These are phyloP conservation scores for Drosophila pallidifrons DNA, from an alignment of 1,140 invertebrate species.

Conservation along the genomic window DNA sequence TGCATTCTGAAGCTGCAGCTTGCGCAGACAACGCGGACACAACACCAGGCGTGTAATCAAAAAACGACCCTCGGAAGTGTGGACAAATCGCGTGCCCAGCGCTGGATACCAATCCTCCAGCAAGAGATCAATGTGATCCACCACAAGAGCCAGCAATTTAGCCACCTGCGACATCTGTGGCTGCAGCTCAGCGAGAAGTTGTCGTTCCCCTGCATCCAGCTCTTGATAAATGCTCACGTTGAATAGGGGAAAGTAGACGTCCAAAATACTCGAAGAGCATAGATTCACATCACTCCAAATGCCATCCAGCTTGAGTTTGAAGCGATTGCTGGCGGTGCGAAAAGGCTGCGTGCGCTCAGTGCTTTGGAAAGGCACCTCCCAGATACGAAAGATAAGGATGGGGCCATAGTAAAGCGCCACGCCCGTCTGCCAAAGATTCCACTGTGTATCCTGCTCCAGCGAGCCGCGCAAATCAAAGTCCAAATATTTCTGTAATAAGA, in stretches of 20 bases:
- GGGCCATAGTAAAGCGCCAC: constrained; percentile 94
- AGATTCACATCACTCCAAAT: constrained; percentile 94
- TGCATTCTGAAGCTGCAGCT: constrained; percentile 63
- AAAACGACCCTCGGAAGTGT: constrained; percentile 98
- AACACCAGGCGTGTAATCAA: constrained; percentile 97
- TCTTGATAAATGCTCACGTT: constrained; percentile 65
- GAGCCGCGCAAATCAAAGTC: constrained; percentile 77
- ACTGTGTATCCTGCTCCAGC: constrained; percentile 86
- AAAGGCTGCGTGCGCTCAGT: constrained; percentile 86
- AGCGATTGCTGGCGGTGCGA: constrained; percentile 86
- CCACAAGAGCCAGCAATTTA: constrained; percentile 94
- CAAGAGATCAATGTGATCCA: constrained; percentile 98
- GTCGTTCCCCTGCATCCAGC: constrained; percentile 53
- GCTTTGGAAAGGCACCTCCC: constrained; percentile 91
- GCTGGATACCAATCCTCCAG: constrained; percentile 99
- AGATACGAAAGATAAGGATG: constrained; percentile 92
- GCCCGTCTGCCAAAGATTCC: constrained; percentile 98
- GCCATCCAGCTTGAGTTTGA: constrained; percentile 92
- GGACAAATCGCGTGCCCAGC: constrained; percentile 97
- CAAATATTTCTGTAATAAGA: constrained; percentile 59
- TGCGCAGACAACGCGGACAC: constrained; percentile 92
- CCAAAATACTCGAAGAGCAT: constrained; percentile 93
- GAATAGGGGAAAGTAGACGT: constrained; percentile 92
- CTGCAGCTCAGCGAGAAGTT: constrained; percentile 86
- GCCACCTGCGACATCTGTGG: constrained; percentile 91